Percentiles rank a stretch among this genome's conserved stretches.
Evolutionary conservation across 2,888 invertebrate species (phyloP).

Genomic region (Drosophila prostipennis): DNA sequence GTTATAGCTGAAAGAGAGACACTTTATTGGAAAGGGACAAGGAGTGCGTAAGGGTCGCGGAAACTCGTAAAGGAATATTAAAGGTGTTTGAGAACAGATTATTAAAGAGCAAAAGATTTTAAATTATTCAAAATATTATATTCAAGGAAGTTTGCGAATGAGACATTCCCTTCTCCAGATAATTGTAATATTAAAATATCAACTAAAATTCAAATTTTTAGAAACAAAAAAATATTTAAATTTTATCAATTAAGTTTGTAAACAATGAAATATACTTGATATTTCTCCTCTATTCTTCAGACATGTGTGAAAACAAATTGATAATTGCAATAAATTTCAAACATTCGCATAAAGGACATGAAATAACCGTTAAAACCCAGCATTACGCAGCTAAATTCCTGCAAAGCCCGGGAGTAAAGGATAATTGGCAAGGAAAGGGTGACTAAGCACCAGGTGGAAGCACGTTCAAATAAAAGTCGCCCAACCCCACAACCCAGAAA

Average conservation of each 20-base stretch:
- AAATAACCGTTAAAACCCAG: conserved; percentile 30
- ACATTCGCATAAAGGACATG: not conserved
- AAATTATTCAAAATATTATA: not conserved
- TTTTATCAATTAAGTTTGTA: too few relatives aligned
- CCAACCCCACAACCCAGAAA: conserved; percentile 14
- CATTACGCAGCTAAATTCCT: conserved; percentile 33
- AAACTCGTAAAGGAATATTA: not conserved
- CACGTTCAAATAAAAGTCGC: conserved; percentile 15
- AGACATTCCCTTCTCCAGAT: too few relatives aligned
- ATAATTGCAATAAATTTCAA: not conserved
- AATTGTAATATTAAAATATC: too few relatives aligned
- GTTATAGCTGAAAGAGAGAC: not conserved
- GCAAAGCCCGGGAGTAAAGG: conserved; percentile 4
- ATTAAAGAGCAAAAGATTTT: not conserved
- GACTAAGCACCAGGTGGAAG: conserved; percentile 51
- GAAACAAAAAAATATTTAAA: too few relatives aligned
- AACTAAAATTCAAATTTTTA: too few relatives aligned
- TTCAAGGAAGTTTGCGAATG: too few relatives aligned
- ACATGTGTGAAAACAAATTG: not conserved
- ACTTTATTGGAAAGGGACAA: not conserved
- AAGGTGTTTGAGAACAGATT: not conserved
- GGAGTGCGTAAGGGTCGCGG: not conserved
- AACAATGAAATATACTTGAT: too few relatives aligned
- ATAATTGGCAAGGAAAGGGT: conserved; percentile 34
- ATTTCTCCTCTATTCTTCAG: too few relatives aligned